phyloP scores from a whole-genome alignment of 2,113 vertebrate genomes.

The Gila orcuttii region DNA sequence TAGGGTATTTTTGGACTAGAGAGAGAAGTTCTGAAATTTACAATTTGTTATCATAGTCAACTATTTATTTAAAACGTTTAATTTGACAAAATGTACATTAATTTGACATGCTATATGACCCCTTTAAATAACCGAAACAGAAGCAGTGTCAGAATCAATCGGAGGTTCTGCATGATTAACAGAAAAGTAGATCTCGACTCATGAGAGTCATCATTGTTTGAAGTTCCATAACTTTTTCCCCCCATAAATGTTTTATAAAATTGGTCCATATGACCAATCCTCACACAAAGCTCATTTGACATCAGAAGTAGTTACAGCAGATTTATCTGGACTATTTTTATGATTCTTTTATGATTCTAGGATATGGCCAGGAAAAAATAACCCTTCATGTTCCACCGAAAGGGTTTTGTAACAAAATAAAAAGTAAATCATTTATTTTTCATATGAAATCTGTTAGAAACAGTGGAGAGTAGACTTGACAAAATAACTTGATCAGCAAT shows the following conservation, averaged over 20 bases:
- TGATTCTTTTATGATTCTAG: not conserved
- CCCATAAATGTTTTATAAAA: too few species aligned
- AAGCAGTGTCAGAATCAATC: not conserved
- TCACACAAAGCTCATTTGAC: not conserved
- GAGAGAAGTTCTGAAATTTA: not conserved
- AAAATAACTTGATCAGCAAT: not conserved
- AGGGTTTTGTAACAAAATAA: not conserved
- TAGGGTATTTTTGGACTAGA: not conserved
- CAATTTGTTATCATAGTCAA: not conserved
- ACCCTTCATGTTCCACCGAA: not conserved
- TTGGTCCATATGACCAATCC: not conserved
- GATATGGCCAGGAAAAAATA: not conserved
- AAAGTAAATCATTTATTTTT: not conserved
- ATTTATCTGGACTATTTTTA: not conserved
- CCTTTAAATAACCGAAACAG: conserved; percentile 21
- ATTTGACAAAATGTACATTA: too few species aligned
- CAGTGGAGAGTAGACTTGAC: not conserved
- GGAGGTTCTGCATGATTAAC: not conserved
- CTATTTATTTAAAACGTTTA: not conserved
- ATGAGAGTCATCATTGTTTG: not conserved
- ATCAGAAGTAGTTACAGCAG: not conserved
- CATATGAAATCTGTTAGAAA: not conserved
- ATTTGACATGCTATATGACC: not conserved
- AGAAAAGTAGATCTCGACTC: not conserved
- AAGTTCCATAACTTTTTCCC: not conserved